phyloP scores from a whole-genome alignment of 2,797 vertebrate genomes.

The Cheirogaleus major region DNA sequence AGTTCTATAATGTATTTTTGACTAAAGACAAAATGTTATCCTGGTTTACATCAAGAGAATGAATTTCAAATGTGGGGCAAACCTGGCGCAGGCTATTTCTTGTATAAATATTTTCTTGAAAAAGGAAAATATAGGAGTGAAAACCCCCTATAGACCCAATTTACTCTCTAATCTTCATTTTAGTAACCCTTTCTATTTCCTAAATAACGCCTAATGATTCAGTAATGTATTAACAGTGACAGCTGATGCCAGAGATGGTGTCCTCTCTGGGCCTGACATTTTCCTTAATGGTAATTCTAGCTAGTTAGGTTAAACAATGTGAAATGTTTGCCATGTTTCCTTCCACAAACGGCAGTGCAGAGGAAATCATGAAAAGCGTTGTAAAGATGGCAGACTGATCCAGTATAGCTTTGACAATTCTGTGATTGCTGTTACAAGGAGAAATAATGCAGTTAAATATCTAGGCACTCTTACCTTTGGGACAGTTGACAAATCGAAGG shows the following conservation, averaged over 20 bases:
- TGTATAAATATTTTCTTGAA: conserved; percentile 57
- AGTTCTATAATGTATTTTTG: conserved; percentile 35
- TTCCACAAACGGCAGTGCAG: not conserved
- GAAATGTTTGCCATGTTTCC: conserved; percentile 17
- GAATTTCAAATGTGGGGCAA: conserved; percentile 4
- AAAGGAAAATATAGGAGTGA: conserved; percentile 33
- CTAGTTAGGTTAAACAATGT: conserved; percentile 40
- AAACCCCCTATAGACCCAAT: not conserved
- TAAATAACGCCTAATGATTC: not conserved
- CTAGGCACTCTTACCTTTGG: conserved; percentile 20
- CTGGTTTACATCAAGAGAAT: conserved; percentile 14
- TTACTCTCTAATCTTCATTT: conserved; percentile 37
- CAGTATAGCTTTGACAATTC: not conserved
- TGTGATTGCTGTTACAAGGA: not conserved
- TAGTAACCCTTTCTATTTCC: conserved; percentile 29
- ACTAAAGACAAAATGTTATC: conserved; percentile 33
- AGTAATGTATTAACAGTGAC: conserved; percentile 15
- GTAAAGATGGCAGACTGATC: not conserved
- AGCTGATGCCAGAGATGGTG: not conserved
- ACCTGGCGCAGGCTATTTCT: conserved; percentile 24
- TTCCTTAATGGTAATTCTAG: conserved; percentile 44
- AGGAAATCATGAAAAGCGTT: not conserved
- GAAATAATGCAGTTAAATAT: conserved; percentile 45
- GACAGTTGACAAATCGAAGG: conserved; percentile 58
- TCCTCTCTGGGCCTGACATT: conserved; percentile 52